Evolutionary conservation across 2,113 vertebrate species (phyloP), one percentile per base, ranked within the genome.

Genomic region (Catharus bicknelli): DNA sequence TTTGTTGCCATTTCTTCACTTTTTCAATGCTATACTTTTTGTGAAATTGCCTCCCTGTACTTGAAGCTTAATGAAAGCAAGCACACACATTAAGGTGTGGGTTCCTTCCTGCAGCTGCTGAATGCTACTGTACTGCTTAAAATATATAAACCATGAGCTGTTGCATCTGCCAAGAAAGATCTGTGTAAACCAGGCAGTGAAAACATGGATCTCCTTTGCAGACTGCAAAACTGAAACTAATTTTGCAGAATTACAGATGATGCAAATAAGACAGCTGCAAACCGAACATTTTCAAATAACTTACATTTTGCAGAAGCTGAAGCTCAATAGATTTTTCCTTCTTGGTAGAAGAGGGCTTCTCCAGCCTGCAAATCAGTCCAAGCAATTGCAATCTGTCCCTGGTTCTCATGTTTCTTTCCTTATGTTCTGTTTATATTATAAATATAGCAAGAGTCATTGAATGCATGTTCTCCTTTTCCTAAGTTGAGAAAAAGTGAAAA

Each of bases 171-270:
- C 36, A 72, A 89, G 50, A 81, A 87, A 87, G 10, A 47, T 72
- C 36, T 78, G 8, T 42, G 64, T 16, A 82, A 58, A 32, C 12
- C 76, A 87, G 43, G 27, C 26, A 81, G 69, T 78, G 76, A 90
- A 94, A 95, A 45, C 74, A 76, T 5, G 4, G 57, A 8, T 51
- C 64, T 88, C 36, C 57, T 77, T 72, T 87, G 86, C 36, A 84
- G 40, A 16, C 61, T 94, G 81, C 69, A 92, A 90, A 90, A 79
- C 42, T 82, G 87, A 91, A 92, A 94, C 45, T 72, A 55, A 64
- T 91, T 95, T 91, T 95, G 50, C 74, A 95, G 90, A 95, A 91
- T 87, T 89, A 72, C 25, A 58, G 78, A 36, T 84, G 69, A 62
- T 61, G 26, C 17, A n/a, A 80, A 34, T 74, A 66, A 70, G 27